phyloP scores from a whole-genome alignment of 2,113 vertebrate genomes.

The Embiotoca jacksoni region DNA sequence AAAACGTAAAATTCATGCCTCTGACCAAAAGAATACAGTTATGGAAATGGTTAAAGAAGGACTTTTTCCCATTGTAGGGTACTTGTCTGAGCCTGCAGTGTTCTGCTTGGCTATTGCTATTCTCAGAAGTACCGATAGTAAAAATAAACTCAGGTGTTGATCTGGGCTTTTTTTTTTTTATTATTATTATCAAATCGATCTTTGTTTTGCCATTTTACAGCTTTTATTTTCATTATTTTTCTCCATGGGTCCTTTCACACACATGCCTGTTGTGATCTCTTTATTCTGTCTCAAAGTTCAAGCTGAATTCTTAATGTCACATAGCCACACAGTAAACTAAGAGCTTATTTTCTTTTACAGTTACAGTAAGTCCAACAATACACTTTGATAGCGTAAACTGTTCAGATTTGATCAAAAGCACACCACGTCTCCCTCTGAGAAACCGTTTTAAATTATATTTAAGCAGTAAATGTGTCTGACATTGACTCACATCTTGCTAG shows the following conservation, averaged over 20 bases:
- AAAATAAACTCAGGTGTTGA: neutral
- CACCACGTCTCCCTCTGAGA: conserved; percentile 5
- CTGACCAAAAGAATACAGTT: neutral
- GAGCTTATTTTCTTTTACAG: neutral
- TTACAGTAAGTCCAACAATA: neutral
- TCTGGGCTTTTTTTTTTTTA: neutral
- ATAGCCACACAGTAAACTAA: neutral
- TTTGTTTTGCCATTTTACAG: neutral
- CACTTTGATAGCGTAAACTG: neutral
- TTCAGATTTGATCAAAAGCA: conserved; percentile 16
- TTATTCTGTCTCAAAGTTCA: neutral
- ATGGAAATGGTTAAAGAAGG: too few relatives aligned
- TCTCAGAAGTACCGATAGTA: too few relatives aligned
- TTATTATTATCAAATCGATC: neutral
- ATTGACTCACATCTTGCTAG: conserved; percentile 9
- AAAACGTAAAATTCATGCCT: neutral
- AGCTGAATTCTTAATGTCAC: neutral
- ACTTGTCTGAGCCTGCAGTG: too few relatives aligned
- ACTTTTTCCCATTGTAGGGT: too few relatives aligned
- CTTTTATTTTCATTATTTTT: neutral
- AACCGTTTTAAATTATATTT: conserved; percentile 18
- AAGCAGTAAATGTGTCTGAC: conserved; percentile 8
- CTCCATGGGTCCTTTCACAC: neutral
- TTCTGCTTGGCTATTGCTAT: too few relatives aligned
- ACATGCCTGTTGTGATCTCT: neutral